phyloP scores from a whole-genome alignment of 2,797 vertebrate species.

The Crax fasciolata region DNA sequence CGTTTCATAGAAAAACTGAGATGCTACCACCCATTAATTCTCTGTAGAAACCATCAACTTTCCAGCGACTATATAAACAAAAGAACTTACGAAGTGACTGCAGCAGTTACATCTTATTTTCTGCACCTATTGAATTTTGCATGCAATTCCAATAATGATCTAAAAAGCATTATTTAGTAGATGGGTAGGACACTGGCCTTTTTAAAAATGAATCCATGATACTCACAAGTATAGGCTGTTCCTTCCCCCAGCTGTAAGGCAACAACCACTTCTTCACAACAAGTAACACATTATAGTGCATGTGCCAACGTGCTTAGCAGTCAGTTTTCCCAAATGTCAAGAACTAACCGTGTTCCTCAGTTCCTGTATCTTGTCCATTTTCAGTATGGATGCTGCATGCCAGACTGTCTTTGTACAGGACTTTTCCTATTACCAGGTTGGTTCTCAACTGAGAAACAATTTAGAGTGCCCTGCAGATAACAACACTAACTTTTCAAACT shows the following conservation, averaged over 20 bases:
- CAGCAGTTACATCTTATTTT: background rate
- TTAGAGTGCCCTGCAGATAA: background rate
- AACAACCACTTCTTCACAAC: background rate
- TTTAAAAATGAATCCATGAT: background rate
- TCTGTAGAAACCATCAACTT: background rate
- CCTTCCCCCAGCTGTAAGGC: background rate
- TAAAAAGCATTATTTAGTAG: background rate
- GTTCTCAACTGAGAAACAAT: background rate
- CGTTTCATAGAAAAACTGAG: background rate
- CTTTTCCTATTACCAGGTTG: background rate
- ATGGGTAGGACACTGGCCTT: no score
- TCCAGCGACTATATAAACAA: background rate
- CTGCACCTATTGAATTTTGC: background rate
- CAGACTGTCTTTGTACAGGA: background rate
- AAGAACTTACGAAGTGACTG: background rate
- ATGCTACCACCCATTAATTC: background rate
- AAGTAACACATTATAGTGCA: background rate
- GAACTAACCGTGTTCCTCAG: background rate
- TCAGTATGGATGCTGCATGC: background rate
- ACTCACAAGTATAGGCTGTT: background rate
- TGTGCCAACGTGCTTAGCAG: background rate
- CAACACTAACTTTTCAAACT: background rate
- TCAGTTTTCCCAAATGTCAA: background rate
- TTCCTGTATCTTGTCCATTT: background rate
- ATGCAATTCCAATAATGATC: background rate